These are phyloP conservation scores for Nemopilema nomurai DNA, from an alignment of 30 jellyfish, hydroid and myxozoan genomes.

Conservation along the genomic window DNA sequence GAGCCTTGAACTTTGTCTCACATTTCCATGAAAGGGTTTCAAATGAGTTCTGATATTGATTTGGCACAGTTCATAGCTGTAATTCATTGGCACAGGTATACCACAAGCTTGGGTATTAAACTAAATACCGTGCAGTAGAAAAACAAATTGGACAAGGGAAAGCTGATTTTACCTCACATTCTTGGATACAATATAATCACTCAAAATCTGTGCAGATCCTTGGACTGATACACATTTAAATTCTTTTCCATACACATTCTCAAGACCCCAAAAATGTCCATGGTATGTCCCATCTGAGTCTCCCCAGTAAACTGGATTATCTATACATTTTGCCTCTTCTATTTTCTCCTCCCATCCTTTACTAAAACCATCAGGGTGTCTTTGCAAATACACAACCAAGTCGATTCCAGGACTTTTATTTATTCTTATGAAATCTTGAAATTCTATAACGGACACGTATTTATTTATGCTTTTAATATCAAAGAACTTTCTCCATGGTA, in stretches of 20 bases:
- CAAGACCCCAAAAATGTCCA: constrained; percentile 90
- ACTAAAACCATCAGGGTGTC: constrained; percentile 89
- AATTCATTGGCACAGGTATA: no score
- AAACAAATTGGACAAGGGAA: no score
- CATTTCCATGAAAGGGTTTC: no score
- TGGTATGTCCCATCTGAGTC: constrained; percentile 59
- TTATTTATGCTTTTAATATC: constrained; percentile 72
- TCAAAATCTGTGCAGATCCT: constrained; percentile 79
- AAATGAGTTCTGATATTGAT: no score
- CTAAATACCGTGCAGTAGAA: no score
- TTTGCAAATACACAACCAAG: constrained; percentile 80
- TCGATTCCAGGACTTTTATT: constrained; percentile 78
- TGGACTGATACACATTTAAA: constrained; percentile 87
- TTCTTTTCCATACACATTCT: constrained; percentile 72
- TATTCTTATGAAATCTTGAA: constrained; percentile 55
- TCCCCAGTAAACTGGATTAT: constrained; percentile 62
- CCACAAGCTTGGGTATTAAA: no score
- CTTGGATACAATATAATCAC: constrained; percentile 47
- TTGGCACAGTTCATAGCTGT: no score
- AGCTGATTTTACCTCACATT: constrained; percentile 82
- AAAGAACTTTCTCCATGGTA: constrained; percentile 87
- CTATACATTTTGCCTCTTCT: constrained; percentile 78
- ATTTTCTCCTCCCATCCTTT: constrained; percentile 89
- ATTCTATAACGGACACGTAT: constrained; percentile 88
- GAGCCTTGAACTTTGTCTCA: no score